phyloP scores from a whole-genome alignment of 2,113 vertebrate species.

The Phycodurus eques region DNA sequence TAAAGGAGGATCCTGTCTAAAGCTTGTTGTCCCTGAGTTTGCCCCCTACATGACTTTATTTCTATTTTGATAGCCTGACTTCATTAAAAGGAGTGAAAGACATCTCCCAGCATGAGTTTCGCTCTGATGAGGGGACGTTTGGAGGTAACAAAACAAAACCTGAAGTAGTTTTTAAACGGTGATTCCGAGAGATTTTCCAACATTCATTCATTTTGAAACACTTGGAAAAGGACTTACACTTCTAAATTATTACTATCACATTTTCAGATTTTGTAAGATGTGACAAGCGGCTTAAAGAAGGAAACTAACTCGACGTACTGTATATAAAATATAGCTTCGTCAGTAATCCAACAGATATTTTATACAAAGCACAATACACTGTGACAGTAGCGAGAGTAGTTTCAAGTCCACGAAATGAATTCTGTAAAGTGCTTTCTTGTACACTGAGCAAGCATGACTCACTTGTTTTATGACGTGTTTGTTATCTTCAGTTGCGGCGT shows the following conservation, averaged over 20 bases:
- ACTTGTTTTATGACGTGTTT: conserved; percentile 35
- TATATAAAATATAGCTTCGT: conserved; percentile 9
- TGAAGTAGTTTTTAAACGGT: background rate
- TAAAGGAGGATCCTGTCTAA: background rate
- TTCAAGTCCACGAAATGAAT: conserved; percentile 24
- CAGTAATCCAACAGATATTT: conserved; percentile 6
- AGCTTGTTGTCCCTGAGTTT: background rate
- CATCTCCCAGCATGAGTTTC: background rate
- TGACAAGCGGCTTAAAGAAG: background rate
- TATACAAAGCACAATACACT: conserved; percentile 1
- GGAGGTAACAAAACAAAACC: background rate
- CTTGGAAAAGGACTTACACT: background rate
- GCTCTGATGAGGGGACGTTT: background rate
- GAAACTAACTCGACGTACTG: background rate
- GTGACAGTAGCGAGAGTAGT: conserved; percentile 14
- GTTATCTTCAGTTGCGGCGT: conserved; percentile 43
- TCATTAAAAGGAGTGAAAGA: background rate
- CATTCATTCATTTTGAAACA: background rate
- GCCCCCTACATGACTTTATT: background rate
- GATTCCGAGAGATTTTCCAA: background rate
- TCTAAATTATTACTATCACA: background rate
- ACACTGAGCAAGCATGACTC: conserved; percentile 44
- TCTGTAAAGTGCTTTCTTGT: conserved; percentile 31
- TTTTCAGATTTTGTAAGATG: background rate
- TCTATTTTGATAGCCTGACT: conserved; percentile 1